Percentiles rank a stretch among this genome's conserved stretches.
phyloP scores from a whole-genome alignment of 2,888 invertebrate species.

The Drosophila testacea region DNA sequence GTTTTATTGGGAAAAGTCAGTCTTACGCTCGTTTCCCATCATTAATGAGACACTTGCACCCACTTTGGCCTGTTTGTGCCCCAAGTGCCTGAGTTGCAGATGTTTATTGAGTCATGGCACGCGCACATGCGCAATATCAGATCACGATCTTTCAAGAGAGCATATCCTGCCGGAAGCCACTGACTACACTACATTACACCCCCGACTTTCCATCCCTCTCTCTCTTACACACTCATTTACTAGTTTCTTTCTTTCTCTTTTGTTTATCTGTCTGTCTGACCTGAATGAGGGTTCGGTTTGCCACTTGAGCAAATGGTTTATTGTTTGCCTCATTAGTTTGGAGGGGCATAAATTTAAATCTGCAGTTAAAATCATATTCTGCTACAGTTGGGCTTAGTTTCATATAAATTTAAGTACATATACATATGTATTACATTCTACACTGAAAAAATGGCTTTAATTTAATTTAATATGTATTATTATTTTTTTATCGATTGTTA shows the following conservation, averaged over 20 bases:
- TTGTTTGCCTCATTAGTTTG: constrained; percentile 42
- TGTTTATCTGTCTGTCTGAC: neutral
- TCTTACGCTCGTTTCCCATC: constrained; percentile 59
- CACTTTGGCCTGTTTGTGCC: constrained; percentile 22
- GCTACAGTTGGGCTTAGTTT: neutral
- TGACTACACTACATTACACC: constrained; percentile 33
- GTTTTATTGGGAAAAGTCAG: constrained; percentile 60
- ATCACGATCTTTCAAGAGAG: constrained; percentile 39
- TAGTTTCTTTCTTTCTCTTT: neutral
- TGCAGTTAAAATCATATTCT: constrained; percentile 2
- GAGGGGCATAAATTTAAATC: constrained; percentile 27
- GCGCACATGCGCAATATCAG: constrained; percentile 66
- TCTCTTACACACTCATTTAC: neutral
- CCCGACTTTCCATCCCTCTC: constrained; percentile 19
- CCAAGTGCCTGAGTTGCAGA: constrained; percentile 41
- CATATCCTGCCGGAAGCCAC: constrained; percentile 62
- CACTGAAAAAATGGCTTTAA: too few relatives aligned
- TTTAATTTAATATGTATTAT: too few relatives aligned
- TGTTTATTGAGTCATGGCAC: constrained; percentile 65
- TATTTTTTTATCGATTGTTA: too few relatives aligned
- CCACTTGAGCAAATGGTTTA: constrained; percentile 54
- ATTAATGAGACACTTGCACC: constrained; percentile 67
- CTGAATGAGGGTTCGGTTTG: constrained; percentile 13
- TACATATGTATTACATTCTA: neutral
- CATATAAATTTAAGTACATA: neutral